These are phyloP conservation scores for Rhincodon typus DNA, from an alignment of 2,797 vertebrate genomes.

Conservation along the genomic window DNA sequence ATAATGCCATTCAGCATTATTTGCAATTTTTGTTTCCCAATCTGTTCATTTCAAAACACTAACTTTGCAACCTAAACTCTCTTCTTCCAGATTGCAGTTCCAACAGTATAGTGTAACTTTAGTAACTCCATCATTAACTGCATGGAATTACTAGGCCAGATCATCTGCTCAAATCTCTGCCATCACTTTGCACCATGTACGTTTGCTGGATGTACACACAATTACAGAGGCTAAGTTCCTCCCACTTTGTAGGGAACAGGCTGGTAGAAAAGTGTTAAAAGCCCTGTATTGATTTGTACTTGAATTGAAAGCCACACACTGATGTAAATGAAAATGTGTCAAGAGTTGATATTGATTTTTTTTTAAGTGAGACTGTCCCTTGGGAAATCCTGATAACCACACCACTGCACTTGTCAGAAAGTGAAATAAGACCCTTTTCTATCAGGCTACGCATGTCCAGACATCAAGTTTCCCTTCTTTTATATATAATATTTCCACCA, in stretches of 20 bases:
- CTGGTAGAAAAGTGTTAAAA: constrained; percentile 64
- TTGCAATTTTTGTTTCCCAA: neutral
- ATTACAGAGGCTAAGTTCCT: constrained; percentile 38
- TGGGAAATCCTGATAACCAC: constrained; percentile 59
- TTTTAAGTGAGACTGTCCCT: constrained; percentile 51
- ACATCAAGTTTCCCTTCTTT: constrained; percentile 53
- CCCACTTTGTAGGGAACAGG: constrained; percentile 54
- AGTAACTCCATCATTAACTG: too few relatives aligned
- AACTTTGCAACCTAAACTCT: neutral
- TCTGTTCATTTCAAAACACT: neutral
- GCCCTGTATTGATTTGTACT: constrained; percentile 65
- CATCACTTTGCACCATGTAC: too few relatives aligned
- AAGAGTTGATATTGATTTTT: constrained; percentile 69
- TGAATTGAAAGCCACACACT: constrained; percentile 59
- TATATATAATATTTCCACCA: constrained; percentile 44
- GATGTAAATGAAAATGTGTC: constrained; percentile 73
- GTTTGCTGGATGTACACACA: too few relatives aligned
- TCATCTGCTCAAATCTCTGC: neutral
- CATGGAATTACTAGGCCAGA: too few relatives aligned
- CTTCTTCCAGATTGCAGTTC: neutral
- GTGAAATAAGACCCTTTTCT: constrained; percentile 56
- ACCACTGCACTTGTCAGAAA: constrained; percentile 52
- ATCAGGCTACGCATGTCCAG: constrained; percentile 57
- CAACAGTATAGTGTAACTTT: too few relatives aligned
- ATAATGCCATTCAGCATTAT: neutral